phyloP scores from a whole-genome alignment of 2,888 invertebrate genomes.

The Philhelius pedissequus region DNA sequence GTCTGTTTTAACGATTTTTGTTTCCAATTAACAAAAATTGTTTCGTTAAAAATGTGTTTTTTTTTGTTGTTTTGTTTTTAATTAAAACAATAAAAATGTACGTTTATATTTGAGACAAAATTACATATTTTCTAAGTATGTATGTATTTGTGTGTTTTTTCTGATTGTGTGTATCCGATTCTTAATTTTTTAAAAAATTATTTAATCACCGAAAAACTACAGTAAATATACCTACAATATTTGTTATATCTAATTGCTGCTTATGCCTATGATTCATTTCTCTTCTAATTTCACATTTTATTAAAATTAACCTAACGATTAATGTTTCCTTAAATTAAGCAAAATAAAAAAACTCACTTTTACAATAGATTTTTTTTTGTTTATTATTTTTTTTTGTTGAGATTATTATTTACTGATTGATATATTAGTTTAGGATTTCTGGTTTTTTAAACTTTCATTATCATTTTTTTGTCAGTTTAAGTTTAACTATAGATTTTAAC shows the following conservation, averaged over 20 bases:
- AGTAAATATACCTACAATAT: constrained; percentile 40
- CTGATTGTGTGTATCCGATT: constrained; percentile 52
- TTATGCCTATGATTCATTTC: constrained; percentile 38
- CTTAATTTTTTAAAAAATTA: neutral
- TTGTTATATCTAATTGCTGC: constrained; percentile 47
- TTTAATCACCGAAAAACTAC: constrained; percentile 55
- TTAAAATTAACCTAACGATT: constrained; percentile 49
- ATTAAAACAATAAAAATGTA: neutral
- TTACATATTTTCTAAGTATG: constrained; percentile 18
- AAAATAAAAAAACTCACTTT: constrained; percentile 38
- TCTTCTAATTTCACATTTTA: constrained; percentile 51
- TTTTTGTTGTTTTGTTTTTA: neutral
- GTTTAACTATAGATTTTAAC: constrained; percentile 56
- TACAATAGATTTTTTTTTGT: constrained; percentile 34
- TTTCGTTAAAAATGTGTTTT: neutral
- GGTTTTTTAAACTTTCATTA: constrained; percentile 29
- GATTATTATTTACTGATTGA: constrained; percentile 63
- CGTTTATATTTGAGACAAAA: constrained; percentile 11
- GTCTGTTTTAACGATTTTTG: neutral
- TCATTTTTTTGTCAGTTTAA: constrained; percentile 34
- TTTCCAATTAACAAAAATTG: constrained; percentile 19
- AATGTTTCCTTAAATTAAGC: constrained; percentile 36
- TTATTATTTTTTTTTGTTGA: constrained; percentile 31
- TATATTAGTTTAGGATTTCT: constrained; percentile 62
- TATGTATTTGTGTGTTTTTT: constrained; percentile 49